These are phyloP conservation scores for Nebria brevicollis DNA, from an alignment of 2,888 invertebrate species.

Conservation along the genomic window DNA sequence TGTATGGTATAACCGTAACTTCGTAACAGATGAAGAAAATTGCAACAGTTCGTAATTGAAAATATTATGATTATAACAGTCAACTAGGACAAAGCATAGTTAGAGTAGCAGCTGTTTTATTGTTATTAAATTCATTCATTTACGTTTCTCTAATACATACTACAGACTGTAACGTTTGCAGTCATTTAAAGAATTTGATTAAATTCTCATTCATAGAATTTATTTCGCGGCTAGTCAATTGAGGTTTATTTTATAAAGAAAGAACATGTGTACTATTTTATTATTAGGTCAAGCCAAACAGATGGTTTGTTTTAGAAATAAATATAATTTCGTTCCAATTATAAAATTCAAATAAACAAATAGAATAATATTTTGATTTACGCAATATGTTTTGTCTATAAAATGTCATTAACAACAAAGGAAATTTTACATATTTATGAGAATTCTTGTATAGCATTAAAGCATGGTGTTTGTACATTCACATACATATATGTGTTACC, in stretches of 20 bases:
- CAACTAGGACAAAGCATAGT: background rate
- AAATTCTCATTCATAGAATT: background rate
- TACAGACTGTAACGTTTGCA: background rate
- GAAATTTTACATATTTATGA: background rate
- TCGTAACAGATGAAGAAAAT: background rate
- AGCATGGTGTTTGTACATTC: background rate
- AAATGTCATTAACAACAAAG: background rate
- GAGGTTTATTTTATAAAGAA: background rate
- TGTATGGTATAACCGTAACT: background rate
- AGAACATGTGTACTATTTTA: background rate
- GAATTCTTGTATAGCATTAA: background rate
- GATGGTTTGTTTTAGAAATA: background rate
- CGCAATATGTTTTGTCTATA: background rate
- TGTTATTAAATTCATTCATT: constrained; percentile 1
- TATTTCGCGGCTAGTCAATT: constrained; percentile 1
- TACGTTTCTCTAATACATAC: background rate
- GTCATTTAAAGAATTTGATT: constrained; percentile 1
- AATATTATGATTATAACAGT: background rate
- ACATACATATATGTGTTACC: background rate
- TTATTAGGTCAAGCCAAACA: background rate
- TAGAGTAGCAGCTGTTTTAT: background rate
- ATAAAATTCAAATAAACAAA: background rate
- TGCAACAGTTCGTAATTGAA: background rate
- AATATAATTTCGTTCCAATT: background rate
- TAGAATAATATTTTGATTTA: background rate